These are phyloP conservation scores for Ceraclea dissimilis DNA, from an alignment of 2,888 invertebrate species.

Conservation along the genomic window DNA sequence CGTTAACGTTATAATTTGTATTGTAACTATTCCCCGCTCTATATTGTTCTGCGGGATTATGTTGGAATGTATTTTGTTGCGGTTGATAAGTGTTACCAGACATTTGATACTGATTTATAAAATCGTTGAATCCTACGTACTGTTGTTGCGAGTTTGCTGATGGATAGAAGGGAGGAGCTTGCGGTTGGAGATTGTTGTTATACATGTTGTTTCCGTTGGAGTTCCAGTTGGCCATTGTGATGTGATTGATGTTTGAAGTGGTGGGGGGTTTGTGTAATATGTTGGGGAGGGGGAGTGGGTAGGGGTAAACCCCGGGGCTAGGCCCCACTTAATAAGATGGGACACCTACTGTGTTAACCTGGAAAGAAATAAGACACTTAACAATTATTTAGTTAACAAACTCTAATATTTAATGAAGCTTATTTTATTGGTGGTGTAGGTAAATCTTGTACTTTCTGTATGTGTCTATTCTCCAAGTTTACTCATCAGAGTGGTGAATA, in stretches of 20 bases:
- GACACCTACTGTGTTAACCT: too few relatives aligned
- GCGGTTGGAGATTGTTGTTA: neutral
- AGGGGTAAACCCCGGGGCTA: too few relatives aligned
- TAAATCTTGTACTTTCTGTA: too few relatives aligned
- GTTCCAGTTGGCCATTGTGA: conserved; percentile 9
- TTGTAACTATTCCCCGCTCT: neutral
- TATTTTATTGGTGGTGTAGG: too few relatives aligned
- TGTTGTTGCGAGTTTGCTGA: neutral
- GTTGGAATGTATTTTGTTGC: conserved; percentile 2
- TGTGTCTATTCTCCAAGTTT: too few relatives aligned
- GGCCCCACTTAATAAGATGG: too few relatives aligned
- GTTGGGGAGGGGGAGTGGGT: too few relatives aligned
- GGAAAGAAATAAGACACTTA: too few relatives aligned
- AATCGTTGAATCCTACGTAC: conserved; percentile 19
- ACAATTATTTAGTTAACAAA: too few relatives aligned
- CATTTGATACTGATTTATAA: conserved; percentile 21
- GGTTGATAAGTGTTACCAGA: neutral
- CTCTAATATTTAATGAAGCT: too few relatives aligned
- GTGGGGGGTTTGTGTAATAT: too few relatives aligned
- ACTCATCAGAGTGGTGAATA: too few relatives aligned
- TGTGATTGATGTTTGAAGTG: neutral
- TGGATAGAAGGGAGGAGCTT: neutral
- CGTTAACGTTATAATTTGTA: neutral
- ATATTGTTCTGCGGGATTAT: neutral
- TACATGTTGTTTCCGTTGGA: conserved; percentile 1